These are phyloP conservation scores for Corythoichthys intestinalis DNA, from an alignment of 2,113 vertebrate species.

Conservation along the genomic window DNA sequence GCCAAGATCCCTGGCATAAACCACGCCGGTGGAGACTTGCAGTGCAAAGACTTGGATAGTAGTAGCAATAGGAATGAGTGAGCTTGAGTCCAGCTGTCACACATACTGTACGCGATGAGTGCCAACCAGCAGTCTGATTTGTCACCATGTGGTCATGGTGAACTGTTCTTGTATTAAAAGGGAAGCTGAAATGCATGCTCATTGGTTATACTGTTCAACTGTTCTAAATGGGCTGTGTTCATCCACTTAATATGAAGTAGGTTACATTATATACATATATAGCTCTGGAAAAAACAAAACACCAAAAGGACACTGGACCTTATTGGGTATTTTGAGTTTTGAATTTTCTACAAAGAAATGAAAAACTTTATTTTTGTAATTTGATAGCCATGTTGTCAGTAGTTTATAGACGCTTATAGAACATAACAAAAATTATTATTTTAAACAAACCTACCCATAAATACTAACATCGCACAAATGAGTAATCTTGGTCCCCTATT, in stretches of 20 bases:
- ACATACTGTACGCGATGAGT: slow-evolving; percentile 28
- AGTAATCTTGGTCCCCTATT: background rate
- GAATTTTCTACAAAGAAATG: background rate
- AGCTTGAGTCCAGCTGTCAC: slow-evolving; percentile 63
- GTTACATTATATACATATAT: slow-evolving; percentile 46
- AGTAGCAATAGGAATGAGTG: slow-evolving; percentile 78
- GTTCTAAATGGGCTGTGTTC: slow-evolving; percentile 31
- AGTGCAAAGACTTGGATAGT: slow-evolving; percentile 85
- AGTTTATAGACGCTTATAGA: background rate
- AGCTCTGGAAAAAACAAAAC: background rate
- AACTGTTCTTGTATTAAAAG: slow-evolving; percentile 27
- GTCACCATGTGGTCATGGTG: slow-evolving; percentile 42
- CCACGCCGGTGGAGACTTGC: slow-evolving; percentile 83
- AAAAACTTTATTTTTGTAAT: background rate
- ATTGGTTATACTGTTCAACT: slow-evolving; percentile 25
- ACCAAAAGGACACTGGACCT: background rate
- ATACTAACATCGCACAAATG: background rate
- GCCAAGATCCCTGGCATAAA: slow-evolving; percentile 85
- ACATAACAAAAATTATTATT: background rate
- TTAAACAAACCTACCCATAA: background rate
- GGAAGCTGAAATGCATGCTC: slow-evolving; percentile 29
- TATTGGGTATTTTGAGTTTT: background rate
- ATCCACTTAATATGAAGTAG: slow-evolving; percentile 48
- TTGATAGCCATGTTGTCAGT: background rate
- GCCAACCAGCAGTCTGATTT: slow-evolving; percentile 47